These are phyloP conservation scores for Alcis repandata DNA, from an alignment of 2,888 invertebrate species.

Conservation along the genomic window DNA sequence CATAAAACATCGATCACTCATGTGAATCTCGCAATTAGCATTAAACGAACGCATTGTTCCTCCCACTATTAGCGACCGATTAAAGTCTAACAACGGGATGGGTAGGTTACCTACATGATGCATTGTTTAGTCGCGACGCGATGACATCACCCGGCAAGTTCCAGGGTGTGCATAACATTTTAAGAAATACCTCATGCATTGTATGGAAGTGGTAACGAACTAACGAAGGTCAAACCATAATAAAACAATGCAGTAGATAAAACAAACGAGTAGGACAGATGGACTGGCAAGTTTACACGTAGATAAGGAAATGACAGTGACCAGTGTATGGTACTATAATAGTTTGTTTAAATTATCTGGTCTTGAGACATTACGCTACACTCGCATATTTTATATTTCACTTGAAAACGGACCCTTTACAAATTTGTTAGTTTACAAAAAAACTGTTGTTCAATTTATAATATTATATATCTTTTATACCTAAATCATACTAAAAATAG, in stretches of 20 bases:
- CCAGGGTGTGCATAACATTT: constrained; percentile 28
- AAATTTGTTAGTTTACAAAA: too few species aligned
- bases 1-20: constrained; percentile 13
- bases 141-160: constrained; percentile 42
- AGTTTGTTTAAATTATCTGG: neutral
- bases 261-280: constrained; percentile 17
- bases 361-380: too few species aligned
- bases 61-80: constrained; percentile 39
- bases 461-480: too few species aligned
- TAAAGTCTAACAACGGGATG: constrained; percentile 34
- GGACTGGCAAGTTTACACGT: constrained; percentile 11
- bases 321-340: neutral
- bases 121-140: constrained; percentile 44
- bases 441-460: too few species aligned
- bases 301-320: constrained; percentile 24
- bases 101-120: constrained; percentile 35
- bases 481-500: too few species aligned
- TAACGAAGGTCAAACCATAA: constrained; percentile 22
- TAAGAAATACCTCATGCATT: constrained; percentile 22
- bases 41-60: constrained; percentile 38
- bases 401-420: too few species aligned
- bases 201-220: constrained; percentile 13
- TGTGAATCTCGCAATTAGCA: constrained; percentile 19
- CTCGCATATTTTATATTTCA: too few species aligned
- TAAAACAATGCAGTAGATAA: constrained; percentile 5